Evolutionary conservation across 2,113 vertebrate species (phyloP).

Genomic region (Callorhinus ursinus): DNA sequence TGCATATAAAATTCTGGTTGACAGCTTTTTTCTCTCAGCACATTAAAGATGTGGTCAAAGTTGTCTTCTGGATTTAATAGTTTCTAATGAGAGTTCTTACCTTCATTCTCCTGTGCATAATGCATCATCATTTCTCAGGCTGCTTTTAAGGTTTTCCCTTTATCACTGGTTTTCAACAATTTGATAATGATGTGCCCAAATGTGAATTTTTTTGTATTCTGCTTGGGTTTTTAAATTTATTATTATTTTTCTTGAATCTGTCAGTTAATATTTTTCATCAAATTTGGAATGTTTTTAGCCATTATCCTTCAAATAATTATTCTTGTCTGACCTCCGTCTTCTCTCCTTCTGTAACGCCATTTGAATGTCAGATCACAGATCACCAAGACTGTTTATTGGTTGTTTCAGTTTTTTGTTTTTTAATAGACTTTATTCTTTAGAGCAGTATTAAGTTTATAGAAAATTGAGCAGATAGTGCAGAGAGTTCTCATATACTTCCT

Average conservation of each 20-base stretch:
- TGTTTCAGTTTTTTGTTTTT: not conserved
- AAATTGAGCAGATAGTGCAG: not conserved
- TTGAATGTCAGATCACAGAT: not conserved
- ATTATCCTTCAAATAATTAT: not conserved
- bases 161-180: not conserved
- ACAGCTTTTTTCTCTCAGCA: not conserved
- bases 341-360: not conserved
- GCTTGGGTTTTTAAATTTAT: not conserved
- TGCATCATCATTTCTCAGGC: not conserved
- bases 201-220: not conserved
- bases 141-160: not conserved
- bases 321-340: slow-evolving; percentile 6
- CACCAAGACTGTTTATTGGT: not conserved
- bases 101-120: not conserved
- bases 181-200: not conserved
- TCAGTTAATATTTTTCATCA: slow-evolving; percentile 22
- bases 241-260: not conserved
- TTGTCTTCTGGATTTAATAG: not conserved
- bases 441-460: not conserved
- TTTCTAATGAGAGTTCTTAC: not conserved
- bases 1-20: slow-evolving; percentile 6
- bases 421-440: not conserved
- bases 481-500: not conserved
- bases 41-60: not conserved
- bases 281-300: not conserved